Evolutionary conservation across 2,888 invertebrate genomes (phyloP).

Genomic region (Conchocele bisecta): DNA sequence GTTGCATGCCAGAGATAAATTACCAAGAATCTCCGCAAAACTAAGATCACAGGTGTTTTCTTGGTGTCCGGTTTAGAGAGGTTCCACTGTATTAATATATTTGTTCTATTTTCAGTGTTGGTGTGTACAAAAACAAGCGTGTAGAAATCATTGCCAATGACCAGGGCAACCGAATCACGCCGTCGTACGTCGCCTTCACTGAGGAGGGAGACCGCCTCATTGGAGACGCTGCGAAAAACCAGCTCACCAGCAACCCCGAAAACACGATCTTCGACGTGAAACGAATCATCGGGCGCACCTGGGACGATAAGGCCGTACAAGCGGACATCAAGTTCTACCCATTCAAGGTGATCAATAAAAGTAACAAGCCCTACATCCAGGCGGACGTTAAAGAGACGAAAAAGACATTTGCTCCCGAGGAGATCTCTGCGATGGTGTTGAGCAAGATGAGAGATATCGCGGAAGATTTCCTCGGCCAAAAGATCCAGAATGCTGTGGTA

Average conservation of each 20-base stretch:
- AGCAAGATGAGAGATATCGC: slow-evolving; percentile 99
- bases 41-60: too few species aligned
- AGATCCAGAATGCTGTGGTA: slow-evolving; percentile 93
- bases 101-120: slow-evolving; percentile 77
- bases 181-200: slow-evolving; percentile 98
- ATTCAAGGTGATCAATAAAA: slow-evolving; percentile 94
- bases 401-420: slow-evolving; percentile 98
- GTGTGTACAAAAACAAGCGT: slow-evolving; percentile 94
- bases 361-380: slow-evolving; percentile 95
- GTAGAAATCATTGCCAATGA: slow-evolving; percentile 99
- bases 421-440: slow-evolving; percentile 99
- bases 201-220: slow-evolving; percentile 97
- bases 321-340: slow-evolving; percentile 98
- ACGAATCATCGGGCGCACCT: slow-evolving; percentile 97
- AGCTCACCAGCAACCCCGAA: slow-evolving; percentile 98
- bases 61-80: too few species aligned
- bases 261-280: slow-evolving; percentile 99
- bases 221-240: slow-evolving; percentile 99
- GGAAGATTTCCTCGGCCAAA: slow-evolving; percentile 97
- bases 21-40: too few species aligned
- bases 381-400: slow-evolving; percentile 81
- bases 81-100: too few species aligned
- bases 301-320: slow-evolving; percentile 96
- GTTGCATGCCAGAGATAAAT: too few species aligned
- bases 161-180: slow-evolving; percentile 99